These are phyloP conservation scores for Silurus aristotelis DNA, from an alignment of 2,797 vertebrate genomes.

Conservation along the genomic window DNA sequence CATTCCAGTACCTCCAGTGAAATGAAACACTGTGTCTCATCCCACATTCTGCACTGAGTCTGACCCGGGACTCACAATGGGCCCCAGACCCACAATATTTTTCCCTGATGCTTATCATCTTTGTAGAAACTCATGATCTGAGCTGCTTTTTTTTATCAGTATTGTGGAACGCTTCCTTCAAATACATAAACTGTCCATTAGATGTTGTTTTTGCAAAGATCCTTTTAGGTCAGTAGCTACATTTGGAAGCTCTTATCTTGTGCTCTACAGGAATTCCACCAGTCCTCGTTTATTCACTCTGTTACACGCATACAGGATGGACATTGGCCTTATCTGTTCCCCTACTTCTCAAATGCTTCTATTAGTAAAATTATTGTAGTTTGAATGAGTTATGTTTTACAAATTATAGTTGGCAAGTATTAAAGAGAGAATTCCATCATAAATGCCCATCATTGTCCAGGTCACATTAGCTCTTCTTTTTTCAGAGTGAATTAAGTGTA, in stretches of 20 bases:
- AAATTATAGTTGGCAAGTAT: background rate
- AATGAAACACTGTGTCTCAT: slow-evolving; percentile 27
- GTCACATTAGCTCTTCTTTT: background rate
- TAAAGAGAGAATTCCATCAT: background rate
- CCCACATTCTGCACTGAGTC: slow-evolving; percentile 31
- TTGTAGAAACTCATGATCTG: background rate
- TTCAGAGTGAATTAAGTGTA: background rate
- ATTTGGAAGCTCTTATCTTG: slow-evolving; percentile 45
- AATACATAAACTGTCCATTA: slow-evolving; percentile 13
- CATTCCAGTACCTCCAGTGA: slow-evolving; percentile 24
- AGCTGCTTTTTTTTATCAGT: background rate
- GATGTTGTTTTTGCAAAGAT: background rate
- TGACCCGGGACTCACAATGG: slow-evolving; percentile 31
- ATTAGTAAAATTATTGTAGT: slow-evolving; percentile 11
- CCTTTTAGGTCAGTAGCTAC: slow-evolving; percentile 32
- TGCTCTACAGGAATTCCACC: slow-evolving; percentile 37
- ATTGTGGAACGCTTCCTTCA: background rate
- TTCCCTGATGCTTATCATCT: slow-evolving; percentile 22
- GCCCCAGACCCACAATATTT: slow-evolving; percentile 2
- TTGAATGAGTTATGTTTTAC: slow-evolving; percentile 15
- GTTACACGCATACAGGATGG: slow-evolving; percentile 17
- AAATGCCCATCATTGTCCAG: background rate
- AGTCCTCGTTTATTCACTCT: slow-evolving; percentile 28
- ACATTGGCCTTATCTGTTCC: slow-evolving; percentile 5
- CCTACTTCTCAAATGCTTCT: background rate